Evolutionary conservation across 1,140 invertebrate genomes (phyloP).

Genomic region (Diorhabda sublineata): DNA sequence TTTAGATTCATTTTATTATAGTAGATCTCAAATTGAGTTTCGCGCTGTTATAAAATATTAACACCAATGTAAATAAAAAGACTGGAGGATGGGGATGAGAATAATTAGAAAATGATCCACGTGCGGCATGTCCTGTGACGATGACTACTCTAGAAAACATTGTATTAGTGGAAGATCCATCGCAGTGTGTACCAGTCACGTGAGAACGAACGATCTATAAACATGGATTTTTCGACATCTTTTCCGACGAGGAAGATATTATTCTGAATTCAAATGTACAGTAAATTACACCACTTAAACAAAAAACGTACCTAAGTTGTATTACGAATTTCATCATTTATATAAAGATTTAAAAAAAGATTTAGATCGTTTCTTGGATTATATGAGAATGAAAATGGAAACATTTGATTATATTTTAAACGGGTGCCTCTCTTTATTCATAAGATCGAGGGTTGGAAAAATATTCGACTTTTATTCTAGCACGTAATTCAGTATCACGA

Average conservation of each 20-base stretch:
- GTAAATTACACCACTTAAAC: constrained; percentile 4
- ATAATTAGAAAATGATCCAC: background rate
- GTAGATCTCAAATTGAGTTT: too few species aligned
- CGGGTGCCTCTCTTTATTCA: background rate
- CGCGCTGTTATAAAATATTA: too few species aligned
- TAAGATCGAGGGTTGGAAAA: too few species aligned
- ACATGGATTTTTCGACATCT: constrained; percentile 4
- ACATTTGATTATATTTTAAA: constrained; percentile 10
- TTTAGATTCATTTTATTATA: too few species aligned
- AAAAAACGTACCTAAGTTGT: constrained; percentile 4
- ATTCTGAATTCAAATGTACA: constrained; percentile 1
- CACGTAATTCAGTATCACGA: too few species aligned
- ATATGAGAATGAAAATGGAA: constrained; percentile 3
- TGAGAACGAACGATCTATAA: background rate
- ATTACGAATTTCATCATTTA: constrained; percentile 1
- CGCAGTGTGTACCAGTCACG: background rate
- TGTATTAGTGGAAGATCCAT: background rate
- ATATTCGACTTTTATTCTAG: too few species aligned
- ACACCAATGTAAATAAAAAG: too few species aligned
- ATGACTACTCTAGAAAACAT: background rate
- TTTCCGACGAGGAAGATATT: constrained; percentile 5
- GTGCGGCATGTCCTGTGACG: background rate
- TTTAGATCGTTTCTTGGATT: constrained; percentile 5
- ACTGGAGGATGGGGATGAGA: too few species aligned
- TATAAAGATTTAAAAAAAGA: constrained; percentile 7